Base-by-base conservation (phyloP, 35 echinoderm and acorn worm genomes). In the Ptychodera flava region DNA sequence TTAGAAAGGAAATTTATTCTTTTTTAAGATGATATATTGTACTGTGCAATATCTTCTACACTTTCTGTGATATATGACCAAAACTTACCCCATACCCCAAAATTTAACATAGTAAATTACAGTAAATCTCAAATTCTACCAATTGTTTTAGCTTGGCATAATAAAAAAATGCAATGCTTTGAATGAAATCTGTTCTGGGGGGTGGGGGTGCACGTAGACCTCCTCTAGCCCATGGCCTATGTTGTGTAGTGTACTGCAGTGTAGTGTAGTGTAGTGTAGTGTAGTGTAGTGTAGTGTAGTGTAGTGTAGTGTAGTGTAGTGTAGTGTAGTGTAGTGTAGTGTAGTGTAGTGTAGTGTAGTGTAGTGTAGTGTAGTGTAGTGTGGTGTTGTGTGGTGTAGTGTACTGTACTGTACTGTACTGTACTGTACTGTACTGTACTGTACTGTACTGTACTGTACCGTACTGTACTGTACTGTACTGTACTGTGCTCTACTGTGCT, bases 391-490 rank as follows among this genome's bases (percentile, higher is more conserved):
- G 34, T 88, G 31, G 32, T 88, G 86, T 80, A 38, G 35, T 81
- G 34, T 88, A 38, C 78, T 88, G 86, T 80, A 38, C 86, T 81
- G 86, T 81, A 81, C 86, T 81, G 34, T 88, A 88, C 86, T 31
- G 85, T 87, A 87, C 64, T 78, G 77, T 88, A 88, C 86, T 81
- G 6, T 88, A 81, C 78, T 88, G 78, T 88, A 81, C 86, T n/a
- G 86, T 52, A 88, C 86, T 81, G 22, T 82, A 89, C 79, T 89
- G 80, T 82, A 89, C 87, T 83, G 33, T 33, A 83, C 80, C 35
- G 81, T 83, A 82, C 80, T 89, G 80, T 83, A 35, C 88, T 89
- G 81, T 89, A 77, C 52, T 82, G 35, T 89, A 82, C 87, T 45
- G 29, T 89, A 82, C 80, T 37, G 36, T 82, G 75, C 37, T 64